Base-by-base conservation (phyloP, 2,113 vertebrate species). In the Callaeas wilsoni region DNA sequence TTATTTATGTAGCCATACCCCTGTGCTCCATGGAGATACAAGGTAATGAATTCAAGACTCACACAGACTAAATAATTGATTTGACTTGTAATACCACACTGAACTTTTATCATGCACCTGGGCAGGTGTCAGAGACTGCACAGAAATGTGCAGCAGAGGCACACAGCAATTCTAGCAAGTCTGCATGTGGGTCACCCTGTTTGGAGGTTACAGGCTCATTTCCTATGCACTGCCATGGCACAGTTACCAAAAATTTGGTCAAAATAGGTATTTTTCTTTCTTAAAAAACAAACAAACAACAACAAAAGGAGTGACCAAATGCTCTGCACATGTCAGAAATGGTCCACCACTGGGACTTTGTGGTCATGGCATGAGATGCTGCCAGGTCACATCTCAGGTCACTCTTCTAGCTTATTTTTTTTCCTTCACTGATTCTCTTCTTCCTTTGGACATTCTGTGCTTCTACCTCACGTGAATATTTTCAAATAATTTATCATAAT, bases 41-140 rank as follows among this genome's bases (percentile, higher is more conserved):
- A 89, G 33, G 30, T 50, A 79, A 88, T 49, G 71, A 91, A 95
- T 88, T 86, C 50, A 76, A 93, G 63, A 63, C 50, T 85, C 23
- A 80, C 23, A 76, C 5, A 70, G 60, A 52, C 22, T 93, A 83
- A 96, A 95, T 96, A 94, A 96, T 97, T 93, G 22, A 96, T 85
- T 69, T 55, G 63, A 62, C 71, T 79, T 69, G 87, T 65, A 96
- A 94, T 41, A 27, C 46, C 25, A 55, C 7, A 29, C 67, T 67
- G 81, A 83, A 73, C 46, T 87, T 76, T 82, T 76, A 83, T 25
- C 55, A 35, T 50, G 70, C 63, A 87, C 70, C 77, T 55, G 63
- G 57, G 69, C 17, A 62, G 21, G 63, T 32, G 25, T 9, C 55
- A 84, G 47, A 71, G 44, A 7, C 84, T 82, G 41, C n/a, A 69